Conservation (phyloP, 2,888 invertebrate genomes). For the Halictus ligatus region DNA sequence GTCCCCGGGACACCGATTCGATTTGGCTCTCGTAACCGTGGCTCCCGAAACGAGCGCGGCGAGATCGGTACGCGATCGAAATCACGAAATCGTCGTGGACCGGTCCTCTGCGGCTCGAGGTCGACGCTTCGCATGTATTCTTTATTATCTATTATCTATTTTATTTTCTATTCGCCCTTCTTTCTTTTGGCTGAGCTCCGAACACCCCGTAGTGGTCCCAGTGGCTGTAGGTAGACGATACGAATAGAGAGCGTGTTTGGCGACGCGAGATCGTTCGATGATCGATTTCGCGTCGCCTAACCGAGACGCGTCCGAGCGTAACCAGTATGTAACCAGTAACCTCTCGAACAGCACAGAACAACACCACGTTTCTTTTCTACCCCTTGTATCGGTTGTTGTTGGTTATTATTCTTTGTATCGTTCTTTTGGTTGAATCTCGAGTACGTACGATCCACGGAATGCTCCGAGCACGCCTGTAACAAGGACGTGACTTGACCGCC, state of each 20-base stretch:
- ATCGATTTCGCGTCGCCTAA: slow-evolving; percentile 55
- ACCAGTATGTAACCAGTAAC: neutral
- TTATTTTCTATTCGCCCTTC: slow-evolving; percentile 62
- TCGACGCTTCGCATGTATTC: slow-evolving; percentile 70
- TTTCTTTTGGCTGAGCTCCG: slow-evolving; percentile 82
- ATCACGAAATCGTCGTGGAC: neutral
- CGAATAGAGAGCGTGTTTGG: slow-evolving; percentile 23
- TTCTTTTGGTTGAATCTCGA: slow-evolving; percentile 38
- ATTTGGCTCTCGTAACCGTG: neutral
- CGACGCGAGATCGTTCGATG: slow-evolving; percentile 44
- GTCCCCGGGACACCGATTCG: neutral
- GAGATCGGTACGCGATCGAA: neutral
- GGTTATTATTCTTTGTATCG: neutral
- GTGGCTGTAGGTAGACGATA: slow-evolving; percentile 37
- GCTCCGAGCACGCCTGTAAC: slow-evolving; percentile 47
- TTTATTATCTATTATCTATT: slow-evolving; percentile 51
- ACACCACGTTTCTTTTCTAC: neutral
- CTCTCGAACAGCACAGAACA: slow-evolving; percentile 66
- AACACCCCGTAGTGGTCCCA: slow-evolving; percentile 67
- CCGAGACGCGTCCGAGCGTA: neutral
- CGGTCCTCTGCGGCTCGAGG: neutral
- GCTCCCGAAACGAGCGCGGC: neutral
- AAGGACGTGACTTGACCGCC: slow-evolving; percentile 50
- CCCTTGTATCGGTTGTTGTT: neutral
- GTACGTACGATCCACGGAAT: slow-evolving; percentile 57